Percentiles rank a stretch among this genome's conserved stretches.
Conservation (phyloP, 2,113 vertebrate species). For the Climacteris rufus region DNA sequence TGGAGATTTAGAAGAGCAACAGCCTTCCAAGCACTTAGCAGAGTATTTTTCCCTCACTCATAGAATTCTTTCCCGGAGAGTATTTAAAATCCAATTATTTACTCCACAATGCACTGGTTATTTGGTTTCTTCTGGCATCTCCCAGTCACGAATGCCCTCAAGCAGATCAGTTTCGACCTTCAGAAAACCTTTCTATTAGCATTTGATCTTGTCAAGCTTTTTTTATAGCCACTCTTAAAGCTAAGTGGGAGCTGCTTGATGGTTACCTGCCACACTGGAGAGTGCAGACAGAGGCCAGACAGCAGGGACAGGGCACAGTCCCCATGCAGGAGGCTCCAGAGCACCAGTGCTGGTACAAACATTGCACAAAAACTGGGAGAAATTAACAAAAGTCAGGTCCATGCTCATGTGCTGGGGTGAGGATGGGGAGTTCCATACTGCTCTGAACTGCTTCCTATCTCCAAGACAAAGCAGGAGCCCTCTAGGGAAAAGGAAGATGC, state of each 20-base stretch:
- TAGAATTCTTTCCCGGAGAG: background rate
- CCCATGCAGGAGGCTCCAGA: background rate
- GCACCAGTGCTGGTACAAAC: background rate
- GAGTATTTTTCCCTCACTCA: background rate
- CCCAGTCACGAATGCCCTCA: background rate
- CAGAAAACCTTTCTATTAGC: constrained; percentile 37
- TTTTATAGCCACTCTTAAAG: background rate
- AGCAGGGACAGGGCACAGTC: background rate
- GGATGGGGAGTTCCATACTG: background rate
- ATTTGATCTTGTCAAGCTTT: constrained; percentile 31
- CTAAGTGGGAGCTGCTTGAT: background rate
- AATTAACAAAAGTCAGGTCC: background rate
- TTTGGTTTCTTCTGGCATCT: constrained; percentile 42
- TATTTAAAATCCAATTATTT: constrained; percentile 36
- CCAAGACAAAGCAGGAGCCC: background rate
- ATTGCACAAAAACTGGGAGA: background rate
- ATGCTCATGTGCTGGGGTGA: background rate
- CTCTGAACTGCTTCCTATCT: background rate
- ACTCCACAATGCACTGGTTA: background rate
- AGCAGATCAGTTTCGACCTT: constrained; percentile 26
- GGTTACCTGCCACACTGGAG: background rate
- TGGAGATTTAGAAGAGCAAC: background rate
- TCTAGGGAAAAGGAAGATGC: background rate
- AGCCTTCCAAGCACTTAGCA: background rate
- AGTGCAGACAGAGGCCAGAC: background rate